Percentiles rank a stretch among this genome's conserved stretches.
These are phyloP conservation scores for Pangasius mekongensis DNA, from an alignment of 2,797 vertebrate genomes.

Conservation along the genomic window DNA sequence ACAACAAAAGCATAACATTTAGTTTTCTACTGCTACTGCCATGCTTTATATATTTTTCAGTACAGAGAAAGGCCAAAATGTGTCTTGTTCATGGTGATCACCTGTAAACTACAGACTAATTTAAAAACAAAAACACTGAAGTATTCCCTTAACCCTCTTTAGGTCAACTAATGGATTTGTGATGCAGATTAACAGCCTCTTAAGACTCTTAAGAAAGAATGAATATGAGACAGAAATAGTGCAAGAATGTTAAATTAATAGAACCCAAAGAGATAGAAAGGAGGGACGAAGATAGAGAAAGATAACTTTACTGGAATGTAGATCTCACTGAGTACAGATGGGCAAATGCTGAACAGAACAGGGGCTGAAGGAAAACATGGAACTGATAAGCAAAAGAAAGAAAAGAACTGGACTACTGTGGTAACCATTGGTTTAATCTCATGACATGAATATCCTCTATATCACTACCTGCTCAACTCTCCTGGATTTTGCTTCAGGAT, in stretches of 20 bases:
- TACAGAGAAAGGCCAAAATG: not conserved
- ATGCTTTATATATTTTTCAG: not conserved
- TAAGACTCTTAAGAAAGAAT: slow-evolving; percentile 60
- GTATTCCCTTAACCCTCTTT: slow-evolving; percentile 37
- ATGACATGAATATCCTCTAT: not conserved
- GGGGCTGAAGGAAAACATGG: not conserved
- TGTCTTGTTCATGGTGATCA: not conserved
- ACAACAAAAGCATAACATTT: not conserved
- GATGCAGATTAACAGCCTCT: slow-evolving; percentile 66
- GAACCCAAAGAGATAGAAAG: slow-evolving; percentile 61
- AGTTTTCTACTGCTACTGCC: not conserved
- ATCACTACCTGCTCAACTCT: not conserved
- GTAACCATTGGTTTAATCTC: not conserved
- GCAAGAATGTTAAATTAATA: slow-evolving; percentile 61
- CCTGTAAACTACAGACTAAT: not conserved
- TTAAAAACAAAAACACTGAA: not conserved
- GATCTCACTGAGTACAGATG: not conserved
- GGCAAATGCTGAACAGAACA: not conserved
- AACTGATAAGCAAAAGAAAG: slow-evolving; percentile 40
- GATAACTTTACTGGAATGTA: not conserved
- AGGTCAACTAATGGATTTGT: slow-evolving; percentile 75
- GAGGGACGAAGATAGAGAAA: slow-evolving; percentile 15
- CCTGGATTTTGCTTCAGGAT: not conserved
- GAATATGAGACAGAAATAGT: slow-evolving; percentile 33
- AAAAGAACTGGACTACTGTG: not conserved